Percentiles rank a stretch among this genome's conserved stretches.
Evolutionary conservation across 92 coral and sea anemone species (phyloP).

Genomic region (Zoanthus solanderi): DNA sequence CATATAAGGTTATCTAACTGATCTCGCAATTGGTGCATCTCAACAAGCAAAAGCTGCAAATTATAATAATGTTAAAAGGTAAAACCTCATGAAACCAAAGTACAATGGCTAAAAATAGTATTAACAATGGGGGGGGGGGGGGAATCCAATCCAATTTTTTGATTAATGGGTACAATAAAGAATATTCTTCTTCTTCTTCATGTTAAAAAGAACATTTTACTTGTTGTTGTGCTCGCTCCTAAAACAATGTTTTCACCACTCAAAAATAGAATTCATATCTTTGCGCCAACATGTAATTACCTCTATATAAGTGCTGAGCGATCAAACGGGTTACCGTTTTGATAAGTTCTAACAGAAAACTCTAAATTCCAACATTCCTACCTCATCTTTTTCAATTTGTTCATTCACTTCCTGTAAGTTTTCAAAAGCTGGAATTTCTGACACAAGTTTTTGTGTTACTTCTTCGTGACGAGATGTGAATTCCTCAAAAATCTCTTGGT

Average conservation of each 20-base stretch:
- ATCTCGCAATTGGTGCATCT: constrained; percentile 83
- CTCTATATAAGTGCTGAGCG: too few species aligned
- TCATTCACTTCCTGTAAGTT: constrained; percentile 76
- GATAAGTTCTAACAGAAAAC: background rate
- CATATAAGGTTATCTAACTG: constrained; percentile 91
- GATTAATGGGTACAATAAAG: too few species aligned
- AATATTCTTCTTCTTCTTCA: too few species aligned
- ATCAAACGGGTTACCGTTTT: background rate
- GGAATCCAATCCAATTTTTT: too few species aligned
- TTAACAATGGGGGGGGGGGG: too few species aligned
- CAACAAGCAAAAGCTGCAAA: constrained; percentile 75
- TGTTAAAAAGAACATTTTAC: too few species aligned
- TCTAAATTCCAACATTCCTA: constrained; percentile 1
- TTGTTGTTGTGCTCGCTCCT: too few species aligned
- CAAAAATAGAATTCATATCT: background rate
- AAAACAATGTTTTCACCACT: background rate
- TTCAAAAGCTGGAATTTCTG: constrained; percentile 74
- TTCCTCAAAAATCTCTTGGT: constrained; percentile 87
- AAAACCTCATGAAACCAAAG: background rate
- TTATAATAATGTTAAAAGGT: background rate
- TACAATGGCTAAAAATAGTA: background rate
- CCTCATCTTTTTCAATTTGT: constrained; percentile 89
- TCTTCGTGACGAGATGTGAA: constrained; percentile 90
- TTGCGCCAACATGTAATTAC: too few species aligned
- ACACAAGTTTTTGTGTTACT: constrained; percentile 75